Evolutionary conservation across 2,797 vertebrate species (phyloP), one percentile per base, ranked within the genome.

Genomic region (Rallus crepitans): DNA sequence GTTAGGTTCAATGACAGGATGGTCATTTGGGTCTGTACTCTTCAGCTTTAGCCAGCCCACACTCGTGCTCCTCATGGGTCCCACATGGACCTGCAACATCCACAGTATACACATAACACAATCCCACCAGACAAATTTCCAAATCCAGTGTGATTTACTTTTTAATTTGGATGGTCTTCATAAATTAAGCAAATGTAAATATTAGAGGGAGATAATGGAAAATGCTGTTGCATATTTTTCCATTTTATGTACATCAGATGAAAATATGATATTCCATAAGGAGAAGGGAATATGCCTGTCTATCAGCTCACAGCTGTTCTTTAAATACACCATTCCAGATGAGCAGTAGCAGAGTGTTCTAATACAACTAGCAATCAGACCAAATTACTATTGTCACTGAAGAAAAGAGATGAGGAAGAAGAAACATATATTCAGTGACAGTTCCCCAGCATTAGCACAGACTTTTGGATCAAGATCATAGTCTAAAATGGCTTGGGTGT

Each of bases 1-100:
- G 98, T 99, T 99, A 31, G 99, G 99, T 45, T 99, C 99, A 57
- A 99, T 98, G 83, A 99, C 61, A 2, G 99, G 99, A 86, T 99
- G 99, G 40, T 99, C 99, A 2, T 90, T 96, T 12, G 99, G 99
- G 95, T 98, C 98, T 89, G 96, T 68, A 55, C 98, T 99, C 97
- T 98, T 99, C 96, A 99, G 98, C 95, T 99, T 99, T 83, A 99
- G 75, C 99, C 99, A 99, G 57, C 99, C 99, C 30, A 98, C 96
- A 77, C 99, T 99, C 0, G 98, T 98, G 96, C 97, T 99, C 95
- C 99, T 98, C 99, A 99, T 98, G 91, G 99, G 98, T 76, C 99
- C 99, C 53, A 99, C 99, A 0, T 99, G 99, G 70, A 99, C 99
- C 99, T 99, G 82, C 40, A 95, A 96, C 28, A 95, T 39, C 27